Conservation (phyloP, 2,888 invertebrate species). For the Dryocosmus kuriphilus region DNA sequence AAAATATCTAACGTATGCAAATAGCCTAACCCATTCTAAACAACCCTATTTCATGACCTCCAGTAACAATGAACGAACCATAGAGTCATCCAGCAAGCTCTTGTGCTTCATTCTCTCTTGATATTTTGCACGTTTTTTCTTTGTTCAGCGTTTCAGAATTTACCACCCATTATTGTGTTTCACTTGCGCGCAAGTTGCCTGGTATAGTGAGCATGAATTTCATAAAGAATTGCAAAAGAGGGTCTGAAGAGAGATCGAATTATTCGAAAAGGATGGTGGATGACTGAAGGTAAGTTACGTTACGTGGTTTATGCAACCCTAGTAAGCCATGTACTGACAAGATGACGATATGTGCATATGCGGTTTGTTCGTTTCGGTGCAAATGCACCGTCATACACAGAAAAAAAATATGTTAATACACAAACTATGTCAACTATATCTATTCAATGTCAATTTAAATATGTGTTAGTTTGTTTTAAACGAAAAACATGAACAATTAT, state of each 20-base stretch:
- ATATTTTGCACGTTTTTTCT: constrained; percentile 74
- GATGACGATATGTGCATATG: constrained; percentile 72
- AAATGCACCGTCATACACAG: neutral
- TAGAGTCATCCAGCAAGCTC: constrained; percentile 52
- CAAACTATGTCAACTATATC: no score
- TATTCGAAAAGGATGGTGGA: constrained; percentile 8
- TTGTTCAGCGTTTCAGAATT: constrained; percentile 70
- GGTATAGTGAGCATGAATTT: neutral
- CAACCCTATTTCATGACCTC: neutral
- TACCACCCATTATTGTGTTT: constrained; percentile 36
- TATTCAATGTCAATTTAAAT: no score
- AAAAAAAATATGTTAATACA: no score
- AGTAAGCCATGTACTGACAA: constrained; percentile 72
- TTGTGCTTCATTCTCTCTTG: constrained; percentile 71
- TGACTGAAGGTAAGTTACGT: constrained; percentile 25
- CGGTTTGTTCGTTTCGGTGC: constrained; percentile 47
- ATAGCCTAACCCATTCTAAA: neutral
- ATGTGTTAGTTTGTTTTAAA: no score
- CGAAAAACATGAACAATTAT: no score
- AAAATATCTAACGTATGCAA: neutral
- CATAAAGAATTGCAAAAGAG: constrained; percentile 22
- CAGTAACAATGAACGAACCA: constrained; percentile 30
- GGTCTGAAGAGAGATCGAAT: constrained; percentile 9
- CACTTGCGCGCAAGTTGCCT: constrained; percentile 22
- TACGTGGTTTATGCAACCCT: constrained; percentile 69